These are phyloP conservation scores for Callopanchax toddi DNA, from an alignment of 2,113 vertebrate species.

Conservation along the genomic window DNA sequence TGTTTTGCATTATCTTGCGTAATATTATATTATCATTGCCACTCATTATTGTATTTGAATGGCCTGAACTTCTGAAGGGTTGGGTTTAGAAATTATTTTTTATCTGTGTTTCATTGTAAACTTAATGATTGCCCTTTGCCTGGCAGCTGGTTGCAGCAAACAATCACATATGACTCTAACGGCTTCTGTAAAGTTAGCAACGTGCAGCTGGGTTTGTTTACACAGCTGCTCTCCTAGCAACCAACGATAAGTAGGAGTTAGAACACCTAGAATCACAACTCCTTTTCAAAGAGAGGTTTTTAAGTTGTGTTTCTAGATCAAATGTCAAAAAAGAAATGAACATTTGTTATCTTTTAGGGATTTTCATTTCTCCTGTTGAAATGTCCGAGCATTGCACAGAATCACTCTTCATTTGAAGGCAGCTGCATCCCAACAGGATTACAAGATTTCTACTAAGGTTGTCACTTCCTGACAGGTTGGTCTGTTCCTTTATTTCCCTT, in stretches of 20 bases:
- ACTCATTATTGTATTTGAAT: constrained; percentile 7
- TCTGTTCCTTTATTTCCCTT: constrained; percentile 53
- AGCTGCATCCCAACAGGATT: constrained; percentile 26
- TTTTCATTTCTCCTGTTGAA: no score
- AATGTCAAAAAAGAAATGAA: no score
- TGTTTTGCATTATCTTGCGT: neutral
- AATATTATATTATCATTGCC: neutral
- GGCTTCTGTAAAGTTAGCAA: constrained; percentile 28
- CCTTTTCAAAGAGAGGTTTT: no score
- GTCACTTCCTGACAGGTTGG: constrained; percentile 35
- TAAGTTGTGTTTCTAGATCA: no score
- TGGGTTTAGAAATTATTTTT: neutral
- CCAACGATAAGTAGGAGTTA: no score
- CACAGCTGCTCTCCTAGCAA: neutral
- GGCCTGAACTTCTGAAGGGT: neutral
- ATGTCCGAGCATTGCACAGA: neutral
- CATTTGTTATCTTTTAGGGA: no score
- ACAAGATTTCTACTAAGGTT: constrained; percentile 30
- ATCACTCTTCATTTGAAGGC: constrained; percentile 20
- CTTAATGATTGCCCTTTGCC: constrained; percentile 1
- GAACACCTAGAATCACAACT: no score
- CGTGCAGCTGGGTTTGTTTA: neutral
- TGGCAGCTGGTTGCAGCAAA: constrained; percentile 2
- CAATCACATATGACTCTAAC: neutral
- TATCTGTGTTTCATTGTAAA: constrained; percentile 7